Evolutionary conservation across 2,888 invertebrate genomes (phyloP), one percentile per base, ranked within the genome.

Genomic region (Dicyrtoma fusca): DNA sequence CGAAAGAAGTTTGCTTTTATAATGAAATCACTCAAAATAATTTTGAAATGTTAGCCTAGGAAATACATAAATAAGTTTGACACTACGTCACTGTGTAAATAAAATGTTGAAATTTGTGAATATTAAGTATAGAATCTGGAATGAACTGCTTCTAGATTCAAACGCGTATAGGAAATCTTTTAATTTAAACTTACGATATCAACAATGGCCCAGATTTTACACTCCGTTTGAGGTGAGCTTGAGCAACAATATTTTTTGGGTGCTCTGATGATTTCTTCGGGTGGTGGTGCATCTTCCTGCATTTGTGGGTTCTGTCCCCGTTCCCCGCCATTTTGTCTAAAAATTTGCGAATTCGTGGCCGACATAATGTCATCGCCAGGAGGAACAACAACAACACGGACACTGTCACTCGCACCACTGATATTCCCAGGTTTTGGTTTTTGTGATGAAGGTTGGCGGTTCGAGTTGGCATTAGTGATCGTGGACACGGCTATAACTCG

Each of bases 201-300:
- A 70, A 79, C 77, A 53, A 72, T 44, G 8, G 74, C 75, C 59
- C 77, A 71, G 25, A 76, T 76, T 53, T 76, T 75, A 1, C 75
- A 42, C 68, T 80, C 80, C 5, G 74, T 21, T 70, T 77, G 75
- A 21, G 79, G 69, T 1, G 75, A 72, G 53, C 78, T 77, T 61
- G 80, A 79, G 71, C 80, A 80, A 55, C 80, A 80, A 65, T 79
- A 80, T 34, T 77, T 74, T 74, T 77, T 79, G 23, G 55, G 23
- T n/a, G 45, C 14, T 13, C 49, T 14, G n/a, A 14, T 49, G 11
- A 49, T 13, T 49, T 49, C 49, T 57, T 68, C 42, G 21, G 5
- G 23, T 66, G 11, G 2, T 65, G 51, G 66, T 21, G 66, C 8
- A 3, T 34, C 34, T 34, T 34, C 34, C 8, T 34, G 34, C 8